A percentile compares a stretch with the other conserved stretches of the same genome.
Conservation (phyloP, 23 tunicate species). For the Oikopleura dioica region DNA sequence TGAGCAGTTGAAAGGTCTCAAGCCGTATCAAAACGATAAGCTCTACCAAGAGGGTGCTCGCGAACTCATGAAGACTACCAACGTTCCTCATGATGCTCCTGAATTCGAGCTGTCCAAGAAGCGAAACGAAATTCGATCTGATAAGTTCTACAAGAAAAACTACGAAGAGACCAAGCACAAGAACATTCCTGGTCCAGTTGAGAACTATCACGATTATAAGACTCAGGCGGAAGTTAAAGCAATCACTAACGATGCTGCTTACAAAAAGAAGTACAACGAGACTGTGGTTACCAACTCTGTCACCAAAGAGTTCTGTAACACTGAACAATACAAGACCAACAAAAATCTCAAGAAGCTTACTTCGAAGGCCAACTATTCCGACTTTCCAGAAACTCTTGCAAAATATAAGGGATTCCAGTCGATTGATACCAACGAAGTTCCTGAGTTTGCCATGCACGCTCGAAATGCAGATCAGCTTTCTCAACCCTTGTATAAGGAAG, state of each 20-base stretch:
- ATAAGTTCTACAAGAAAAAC: neutral
- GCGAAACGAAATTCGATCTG: slow-evolving; percentile 1
- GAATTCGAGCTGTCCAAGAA: neutral
- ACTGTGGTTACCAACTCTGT: neutral
- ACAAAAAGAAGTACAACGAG: neutral
- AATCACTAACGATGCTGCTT: neutral
- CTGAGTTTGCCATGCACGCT: neutral
- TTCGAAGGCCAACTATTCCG: neutral
- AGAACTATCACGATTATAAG: slow-evolving; percentile 9
- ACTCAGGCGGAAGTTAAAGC: slow-evolving; percentile 5
- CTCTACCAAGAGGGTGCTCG: neutral
- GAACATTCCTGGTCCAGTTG: slow-evolving; percentile 2
- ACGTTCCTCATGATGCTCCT: neutral
- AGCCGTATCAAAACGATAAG: slow-evolving; percentile 5
- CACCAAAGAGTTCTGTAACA: slow-evolving; percentile 5
- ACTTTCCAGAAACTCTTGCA: slow-evolving; percentile 5
- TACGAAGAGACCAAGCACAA: neutral
- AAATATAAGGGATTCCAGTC: slow-evolving; percentile 1
- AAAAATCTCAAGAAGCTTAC: neutral
- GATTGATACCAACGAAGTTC: neutral
- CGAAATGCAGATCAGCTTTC: slow-evolving; percentile 5
- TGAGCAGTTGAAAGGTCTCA: neutral
- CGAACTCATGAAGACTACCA: neutral
- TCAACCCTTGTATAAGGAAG: slow-evolving; percentile 48
- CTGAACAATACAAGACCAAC: neutral